A percentile compares a stretch with the other conserved stretches of the same genome.
Conservation (phyloP, 2,113 vertebrate genomes). For the Cyrtonyx montezumae region DNA sequence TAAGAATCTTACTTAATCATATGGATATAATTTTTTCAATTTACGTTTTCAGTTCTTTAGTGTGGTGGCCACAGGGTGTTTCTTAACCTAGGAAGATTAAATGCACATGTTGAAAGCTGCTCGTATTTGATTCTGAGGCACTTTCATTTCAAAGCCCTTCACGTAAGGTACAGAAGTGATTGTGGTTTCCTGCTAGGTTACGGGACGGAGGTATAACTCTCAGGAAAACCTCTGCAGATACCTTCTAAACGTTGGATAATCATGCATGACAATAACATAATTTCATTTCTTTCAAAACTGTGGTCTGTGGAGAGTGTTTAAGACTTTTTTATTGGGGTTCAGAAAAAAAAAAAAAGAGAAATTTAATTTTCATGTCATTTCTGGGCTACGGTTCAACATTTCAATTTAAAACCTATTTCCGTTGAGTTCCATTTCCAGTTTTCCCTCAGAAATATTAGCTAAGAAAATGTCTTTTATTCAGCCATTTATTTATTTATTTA, state of each 20-base stretch:
- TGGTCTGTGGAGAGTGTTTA: conserved; percentile 55
- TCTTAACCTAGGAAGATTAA: conserved; percentile 85
- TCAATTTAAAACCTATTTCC: conserved; percentile 68
- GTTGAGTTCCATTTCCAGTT: conserved; percentile 56
- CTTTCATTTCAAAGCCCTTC: conserved; percentile 71
- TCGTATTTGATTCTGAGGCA: conserved; percentile 75
- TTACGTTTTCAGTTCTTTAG: conserved; percentile 84
- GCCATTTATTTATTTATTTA: conserved; percentile 38
- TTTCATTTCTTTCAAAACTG: conserved; percentile 59
- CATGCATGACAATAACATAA: conserved; percentile 69
- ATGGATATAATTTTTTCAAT: conserved; percentile 89
- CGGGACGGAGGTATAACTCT: conserved; percentile 54
- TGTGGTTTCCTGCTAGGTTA: conserved; percentile 81
- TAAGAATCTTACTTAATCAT: conserved; percentile 87
- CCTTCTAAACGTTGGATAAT: conserved; percentile 66
- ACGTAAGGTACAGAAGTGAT: conserved; percentile 82
- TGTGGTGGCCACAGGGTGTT: conserved; percentile 85
- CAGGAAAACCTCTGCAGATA: conserved; percentile 62
- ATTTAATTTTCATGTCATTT: conserved; percentile 68
- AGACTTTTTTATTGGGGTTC: conserved; percentile 63
- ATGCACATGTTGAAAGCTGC: conserved; percentile 82
- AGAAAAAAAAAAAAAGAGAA: conserved; percentile 15
- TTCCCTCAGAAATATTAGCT: conserved; percentile 65
- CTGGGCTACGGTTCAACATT: conserved; percentile 71
- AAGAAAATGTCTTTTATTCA: conserved; percentile 42